These are phyloP conservation scores for Drosophila miranda DNA, from an alignment of 1,140 invertebrate species.

Conservation along the genomic window DNA sequence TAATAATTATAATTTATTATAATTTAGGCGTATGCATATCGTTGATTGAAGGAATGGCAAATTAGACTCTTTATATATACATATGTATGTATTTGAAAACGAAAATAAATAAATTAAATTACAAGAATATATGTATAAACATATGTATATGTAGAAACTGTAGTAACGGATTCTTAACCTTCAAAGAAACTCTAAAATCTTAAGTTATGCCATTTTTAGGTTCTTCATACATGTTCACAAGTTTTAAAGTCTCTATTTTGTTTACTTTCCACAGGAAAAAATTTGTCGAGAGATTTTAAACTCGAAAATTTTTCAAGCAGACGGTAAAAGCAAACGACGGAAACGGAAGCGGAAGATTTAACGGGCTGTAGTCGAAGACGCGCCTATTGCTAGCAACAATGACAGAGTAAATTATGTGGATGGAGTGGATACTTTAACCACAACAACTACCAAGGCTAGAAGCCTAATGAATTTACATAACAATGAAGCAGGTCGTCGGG, in stretches of 20 bases:
- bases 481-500: conserved; percentile 95
- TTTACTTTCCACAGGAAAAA: conserved; percentile 64
- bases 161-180: too few relatives aligned
- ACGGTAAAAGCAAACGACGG: conserved; percentile 39
- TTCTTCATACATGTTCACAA: background rate
- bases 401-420: conserved; percentile 44
- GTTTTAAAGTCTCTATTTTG: background rate
- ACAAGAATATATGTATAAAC: too few relatives aligned
- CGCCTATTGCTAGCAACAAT: conserved; percentile 15
- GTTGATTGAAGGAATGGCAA: too few relatives aligned
- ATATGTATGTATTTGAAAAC: too few relatives aligned
- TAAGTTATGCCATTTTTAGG: background rate
- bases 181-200: too few relatives aligned
- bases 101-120: too few relatives aligned
- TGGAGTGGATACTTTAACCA: conserved; percentile 54
- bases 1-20: too few relatives aligned
- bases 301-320: conserved; percentile 72
- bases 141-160: too few relatives aligned
- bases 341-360: conserved; percentile 76
- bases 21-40: too few relatives aligned
- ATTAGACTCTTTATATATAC: too few relatives aligned
- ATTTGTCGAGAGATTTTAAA: conserved; percentile 81
- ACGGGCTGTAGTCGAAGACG: conserved; percentile 66
- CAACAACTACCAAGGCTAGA: conserved; percentile 87
- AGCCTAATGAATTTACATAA: conserved; percentile 97